A percentile compares a stretch with the other conserved stretches of the same genome.
Conservation (phyloP, 2,797 vertebrate genomes). For the Centroberyx gerrardi region DNA sequence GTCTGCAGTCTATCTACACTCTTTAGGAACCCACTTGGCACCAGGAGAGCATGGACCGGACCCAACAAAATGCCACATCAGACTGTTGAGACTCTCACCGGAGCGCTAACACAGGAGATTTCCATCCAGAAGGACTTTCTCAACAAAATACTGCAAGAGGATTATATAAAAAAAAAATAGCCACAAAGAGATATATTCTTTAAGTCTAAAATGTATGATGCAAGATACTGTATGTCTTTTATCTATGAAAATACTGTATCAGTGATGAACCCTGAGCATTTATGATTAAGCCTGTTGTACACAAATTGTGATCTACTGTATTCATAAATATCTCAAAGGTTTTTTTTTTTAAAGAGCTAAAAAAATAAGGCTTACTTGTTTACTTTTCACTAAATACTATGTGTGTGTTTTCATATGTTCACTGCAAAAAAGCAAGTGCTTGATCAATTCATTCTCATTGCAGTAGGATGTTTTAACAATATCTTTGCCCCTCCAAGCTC, state of each 20-base stretch:
- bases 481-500: not conserved
- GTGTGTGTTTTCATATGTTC: not conserved
- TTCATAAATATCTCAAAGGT: too few relatives aligned
- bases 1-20: constrained; percentile 32
- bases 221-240: not conserved
- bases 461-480: too few relatives aligned
- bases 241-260: not conserved
- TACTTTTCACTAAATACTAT: not conserved
- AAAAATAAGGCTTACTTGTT: not conserved
- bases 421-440: not conserved
- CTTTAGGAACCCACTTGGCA: constrained; percentile 19
- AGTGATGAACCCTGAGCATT: not conserved
- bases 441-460: not conserved
- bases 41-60: constrained; percentile 14
- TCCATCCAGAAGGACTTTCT: not conserved
- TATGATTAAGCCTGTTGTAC: not conserved
- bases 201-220: constrained; percentile 1
- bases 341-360: too few relatives aligned
- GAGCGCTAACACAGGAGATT: not conserved
- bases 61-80: not conserved
- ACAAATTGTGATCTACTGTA: not conserved
- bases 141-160: not conserved
- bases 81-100: not conserved
- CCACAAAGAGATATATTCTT: not conserved
- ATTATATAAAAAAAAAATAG: not conserved